phyloP scores from a whole-genome alignment of 2,113 vertebrate species.

The Colaptes auratus region DNA sequence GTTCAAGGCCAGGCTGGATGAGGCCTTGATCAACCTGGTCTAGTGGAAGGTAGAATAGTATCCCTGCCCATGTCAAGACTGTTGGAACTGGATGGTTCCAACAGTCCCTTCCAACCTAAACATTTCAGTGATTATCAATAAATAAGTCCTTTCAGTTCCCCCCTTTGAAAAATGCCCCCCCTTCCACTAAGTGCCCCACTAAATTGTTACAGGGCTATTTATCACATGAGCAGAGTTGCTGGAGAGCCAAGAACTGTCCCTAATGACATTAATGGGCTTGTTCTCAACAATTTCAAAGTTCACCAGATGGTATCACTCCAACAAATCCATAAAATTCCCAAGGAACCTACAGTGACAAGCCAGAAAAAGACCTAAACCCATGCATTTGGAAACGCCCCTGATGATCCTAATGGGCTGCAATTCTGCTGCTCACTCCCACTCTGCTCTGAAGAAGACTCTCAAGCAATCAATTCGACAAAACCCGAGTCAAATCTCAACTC shows the following conservation, averaged over 20 bases:
- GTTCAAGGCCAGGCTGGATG: too few relatives aligned
- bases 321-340: slow-evolving; percentile 26
- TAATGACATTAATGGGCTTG: slow-evolving; percentile 35
- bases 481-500: background rate
- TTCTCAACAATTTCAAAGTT: slow-evolving; percentile 13
- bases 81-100: too few relatives aligned
- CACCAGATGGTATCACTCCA: background rate
- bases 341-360: slow-evolving; percentile 1
- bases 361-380: slow-evolving; percentile 31
- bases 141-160: background rate
- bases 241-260: slow-evolving; percentile 14
- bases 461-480: slow-evolving; percentile 6
- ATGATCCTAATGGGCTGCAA: slow-evolving; percentile 34
- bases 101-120: too few relatives aligned
- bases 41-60: too few relatives aligned
- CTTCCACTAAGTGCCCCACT: background rate
- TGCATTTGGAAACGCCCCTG: background rate
- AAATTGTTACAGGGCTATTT: background rate
- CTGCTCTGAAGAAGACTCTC: slow-evolving; percentile 1
- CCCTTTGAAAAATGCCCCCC: slow-evolving; percentile 13
- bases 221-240: background rate
- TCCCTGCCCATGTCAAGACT: too few relatives aligned
- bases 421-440: slow-evolving; percentile 16
- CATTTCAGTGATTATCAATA: background rate
- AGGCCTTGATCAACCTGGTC: too few relatives aligned